These are phyloP conservation scores for Eristalinus aeneus DNA, from an alignment of 2,888 invertebrate genomes.

Conservation along the genomic window DNA sequence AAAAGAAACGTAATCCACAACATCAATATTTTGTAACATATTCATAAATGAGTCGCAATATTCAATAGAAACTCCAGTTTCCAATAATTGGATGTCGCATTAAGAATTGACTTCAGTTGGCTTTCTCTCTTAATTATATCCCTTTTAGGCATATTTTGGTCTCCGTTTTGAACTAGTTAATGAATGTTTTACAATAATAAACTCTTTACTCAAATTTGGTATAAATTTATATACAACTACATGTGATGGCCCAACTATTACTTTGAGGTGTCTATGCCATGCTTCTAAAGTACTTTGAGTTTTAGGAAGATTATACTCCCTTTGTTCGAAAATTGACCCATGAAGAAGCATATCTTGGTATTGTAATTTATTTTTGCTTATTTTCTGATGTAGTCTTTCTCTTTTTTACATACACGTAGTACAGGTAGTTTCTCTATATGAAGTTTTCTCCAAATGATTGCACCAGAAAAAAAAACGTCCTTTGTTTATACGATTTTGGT, in stretches of 20 bases:
- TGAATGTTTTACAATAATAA: neutral
- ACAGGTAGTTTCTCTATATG: slow-evolving; percentile 4
- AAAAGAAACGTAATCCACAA: no score
- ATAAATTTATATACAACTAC: neutral
- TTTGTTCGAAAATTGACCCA: neutral
- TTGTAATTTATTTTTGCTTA: neutral
- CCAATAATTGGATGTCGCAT: neutral
- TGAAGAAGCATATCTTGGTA: slow-evolving; percentile 1
- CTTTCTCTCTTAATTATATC: neutral
- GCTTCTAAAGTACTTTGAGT: slow-evolving; percentile 9
- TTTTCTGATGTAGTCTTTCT: slow-evolving; percentile 1
- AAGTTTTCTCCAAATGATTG: slow-evolving; percentile 19
- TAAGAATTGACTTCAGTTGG: neutral
- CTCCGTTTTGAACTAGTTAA: slow-evolving; percentile 15
- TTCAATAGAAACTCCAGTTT: neutral
- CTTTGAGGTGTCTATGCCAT: neutral
- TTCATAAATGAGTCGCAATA: neutral
- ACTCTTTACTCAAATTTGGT: slow-evolving; percentile 3
- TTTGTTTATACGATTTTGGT: slow-evolving; percentile 4
- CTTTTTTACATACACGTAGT: neutral
- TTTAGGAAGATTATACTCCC: neutral
- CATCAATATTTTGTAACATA: no score
- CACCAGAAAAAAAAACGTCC: slow-evolving; percentile 18
- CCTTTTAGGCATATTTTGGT: slow-evolving; percentile 1
- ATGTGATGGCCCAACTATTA: neutral